These are phyloP conservation scores for Merops nubicus DNA, from an alignment of 2,113 vertebrate genomes.

Conservation along the genomic window DNA sequence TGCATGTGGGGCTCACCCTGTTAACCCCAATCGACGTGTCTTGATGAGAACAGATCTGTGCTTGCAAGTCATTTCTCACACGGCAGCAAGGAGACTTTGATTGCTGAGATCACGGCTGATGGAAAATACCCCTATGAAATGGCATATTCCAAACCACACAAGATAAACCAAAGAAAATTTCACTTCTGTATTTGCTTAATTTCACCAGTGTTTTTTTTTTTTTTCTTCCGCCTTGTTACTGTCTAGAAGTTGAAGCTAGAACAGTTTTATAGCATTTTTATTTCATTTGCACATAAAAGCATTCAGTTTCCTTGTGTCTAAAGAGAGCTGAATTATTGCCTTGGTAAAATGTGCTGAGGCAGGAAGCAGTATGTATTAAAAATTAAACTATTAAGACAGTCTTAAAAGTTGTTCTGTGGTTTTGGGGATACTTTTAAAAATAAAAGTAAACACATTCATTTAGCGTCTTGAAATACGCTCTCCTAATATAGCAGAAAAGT, in stretches of 20 bases:
- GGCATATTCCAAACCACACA: background rate
- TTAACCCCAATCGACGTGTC: fast-evolving
- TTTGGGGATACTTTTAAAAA: background rate
- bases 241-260: background rate
- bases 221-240: background rate
- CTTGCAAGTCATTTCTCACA: background rate
- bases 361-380: background rate
- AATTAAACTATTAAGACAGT: background rate
- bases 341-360: background rate
- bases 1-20: background rate
- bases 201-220: background rate
- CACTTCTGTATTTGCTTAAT: background rate
- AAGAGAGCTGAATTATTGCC: background rate
- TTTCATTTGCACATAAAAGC: background rate
- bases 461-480: background rate
- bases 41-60: background rate
- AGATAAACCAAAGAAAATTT: background rate
- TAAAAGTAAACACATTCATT: background rate
- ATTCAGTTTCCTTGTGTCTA: background rate
- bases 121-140: constrained; percentile 2
- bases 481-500: background rate
- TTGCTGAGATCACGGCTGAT: background rate
- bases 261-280: background rate
- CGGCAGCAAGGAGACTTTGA: background rate
- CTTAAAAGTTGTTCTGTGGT: background rate